These are phyloP conservation scores for Bufotes viridis DNA, from an alignment of 2,797 vertebrate species.

Conservation along the genomic window DNA sequence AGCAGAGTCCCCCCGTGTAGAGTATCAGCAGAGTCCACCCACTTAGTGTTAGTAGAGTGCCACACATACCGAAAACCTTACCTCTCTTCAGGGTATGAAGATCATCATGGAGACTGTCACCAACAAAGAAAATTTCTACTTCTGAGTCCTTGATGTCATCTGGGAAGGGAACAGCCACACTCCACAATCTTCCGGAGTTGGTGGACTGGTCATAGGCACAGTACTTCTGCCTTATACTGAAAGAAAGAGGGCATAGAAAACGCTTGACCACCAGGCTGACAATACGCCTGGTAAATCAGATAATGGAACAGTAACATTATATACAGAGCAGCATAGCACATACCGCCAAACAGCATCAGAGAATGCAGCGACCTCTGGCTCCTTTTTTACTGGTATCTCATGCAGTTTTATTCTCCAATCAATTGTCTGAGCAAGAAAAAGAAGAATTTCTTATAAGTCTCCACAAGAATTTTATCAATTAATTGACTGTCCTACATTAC, in stretches of 20 bases:
- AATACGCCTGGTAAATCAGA: too few species aligned
- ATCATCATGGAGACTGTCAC: neutral
- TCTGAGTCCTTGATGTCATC: neutral
- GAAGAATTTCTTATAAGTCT: neutral
- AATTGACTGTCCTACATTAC: neutral
- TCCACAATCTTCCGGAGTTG: constrained; percentile 18
- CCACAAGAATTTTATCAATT: neutral
- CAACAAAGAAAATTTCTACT: neutral
- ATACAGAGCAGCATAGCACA: neutral
- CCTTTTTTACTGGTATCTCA: neutral
- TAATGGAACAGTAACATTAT: too few species aligned
- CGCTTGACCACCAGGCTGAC: neutral
- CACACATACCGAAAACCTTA: neutral
- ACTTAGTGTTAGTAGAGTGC: too few species aligned
- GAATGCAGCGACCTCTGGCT: neutral
- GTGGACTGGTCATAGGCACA: neutral
- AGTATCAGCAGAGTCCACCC: too few species aligned
- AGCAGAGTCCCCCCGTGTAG: too few species aligned
- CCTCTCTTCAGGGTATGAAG: neutral
- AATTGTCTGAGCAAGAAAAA: neutral
- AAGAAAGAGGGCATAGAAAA: neutral
- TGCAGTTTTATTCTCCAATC: neutral
- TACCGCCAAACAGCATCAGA: neutral
- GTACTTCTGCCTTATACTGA: neutral
- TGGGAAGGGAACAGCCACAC: neutral